phyloP scores from a whole-genome alignment of 2,113 vertebrate species.

The Mesembrinibis cayennensis region DNA sequence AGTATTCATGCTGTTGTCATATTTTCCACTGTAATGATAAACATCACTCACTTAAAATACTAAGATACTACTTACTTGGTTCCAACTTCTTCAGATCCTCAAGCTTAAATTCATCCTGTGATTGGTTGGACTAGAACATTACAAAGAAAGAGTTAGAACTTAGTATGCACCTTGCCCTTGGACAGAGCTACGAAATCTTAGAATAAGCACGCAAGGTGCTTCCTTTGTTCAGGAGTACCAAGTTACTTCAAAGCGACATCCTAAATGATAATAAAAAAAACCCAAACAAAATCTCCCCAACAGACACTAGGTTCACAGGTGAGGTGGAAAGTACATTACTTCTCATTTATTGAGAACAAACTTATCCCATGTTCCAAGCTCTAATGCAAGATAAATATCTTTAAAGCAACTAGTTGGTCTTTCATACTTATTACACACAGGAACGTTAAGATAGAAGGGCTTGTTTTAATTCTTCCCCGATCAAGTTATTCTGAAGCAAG shows the following conservation, averaged over 20 bases:
- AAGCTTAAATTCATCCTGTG: slow-evolving; percentile 92
- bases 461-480: neutral
- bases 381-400: neutral
- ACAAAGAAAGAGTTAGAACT: slow-evolving; percentile 41
- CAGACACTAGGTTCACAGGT: neutral
- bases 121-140: slow-evolving; percentile 84
- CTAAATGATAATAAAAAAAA: neutral
- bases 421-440: neutral
- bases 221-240: neutral
- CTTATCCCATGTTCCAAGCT: neutral
- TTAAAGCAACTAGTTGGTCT: neutral
- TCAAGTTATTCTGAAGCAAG: neutral
- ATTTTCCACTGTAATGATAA: neutral
- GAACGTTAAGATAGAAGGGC: neutral
- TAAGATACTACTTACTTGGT: slow-evolving; percentile 81
- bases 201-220: neutral
- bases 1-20: neutral
- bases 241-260: neutral
- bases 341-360: neutral
- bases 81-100: slow-evolving; percentile 98
- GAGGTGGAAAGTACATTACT: neutral
- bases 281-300: neutral
- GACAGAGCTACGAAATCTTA: neutral
- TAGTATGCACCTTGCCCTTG: neutral
- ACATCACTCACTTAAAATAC: neutral